Base-by-base conservation (phyloP, 2,113 vertebrate genomes). In the Ovis canadensis region DNA sequence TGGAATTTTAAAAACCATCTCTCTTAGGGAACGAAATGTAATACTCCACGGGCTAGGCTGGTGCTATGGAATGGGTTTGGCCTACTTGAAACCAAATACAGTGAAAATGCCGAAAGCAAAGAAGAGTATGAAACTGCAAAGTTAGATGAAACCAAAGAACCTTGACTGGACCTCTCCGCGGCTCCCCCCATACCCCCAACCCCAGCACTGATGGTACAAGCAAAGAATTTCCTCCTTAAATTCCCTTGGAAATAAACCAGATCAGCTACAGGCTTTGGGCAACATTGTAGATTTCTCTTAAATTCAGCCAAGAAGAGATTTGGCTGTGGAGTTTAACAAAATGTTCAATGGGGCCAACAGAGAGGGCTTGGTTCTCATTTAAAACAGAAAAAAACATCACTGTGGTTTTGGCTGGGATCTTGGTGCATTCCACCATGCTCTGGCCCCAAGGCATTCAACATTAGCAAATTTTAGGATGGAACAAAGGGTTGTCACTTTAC, bases 361-460 rank as follows among this genome's bases (percentile, higher is more conserved):
- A 88, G 11, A 82, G 52, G 85, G 91, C 31, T 86, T 60, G 45
- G 60, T 59, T 94, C 93, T 94, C 45, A 21, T 93, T 96, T 91
- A 64, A 93, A 97, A 60, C 15, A 60, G 48, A 85, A 90, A 90
- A 90, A 93, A 81, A 12, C 36, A 86, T 78, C 86, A 3, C 83
- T 91, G 96, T 77, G 96, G 97, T 97, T 98, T 95, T 94, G 96
- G 92, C 96, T 4, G 7, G 52, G 62, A 33, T 16, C 40, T 33
- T 27, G 5, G 71, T 45, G 43, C 6, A 14, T 88, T 48, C 93
- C 82, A 54, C 86, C 78, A 33, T 9, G 31, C 60, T 95, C 33
- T 45, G 36, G 96, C 88, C 95, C 17, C 3, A 27, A 52, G 45
- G 33, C 88, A 12, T 64, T 64, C 50, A 36, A 78, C 55, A 52